Base-by-base conservation (phyloP, 2,888 invertebrate species). In the Cordilura impudica region DNA sequence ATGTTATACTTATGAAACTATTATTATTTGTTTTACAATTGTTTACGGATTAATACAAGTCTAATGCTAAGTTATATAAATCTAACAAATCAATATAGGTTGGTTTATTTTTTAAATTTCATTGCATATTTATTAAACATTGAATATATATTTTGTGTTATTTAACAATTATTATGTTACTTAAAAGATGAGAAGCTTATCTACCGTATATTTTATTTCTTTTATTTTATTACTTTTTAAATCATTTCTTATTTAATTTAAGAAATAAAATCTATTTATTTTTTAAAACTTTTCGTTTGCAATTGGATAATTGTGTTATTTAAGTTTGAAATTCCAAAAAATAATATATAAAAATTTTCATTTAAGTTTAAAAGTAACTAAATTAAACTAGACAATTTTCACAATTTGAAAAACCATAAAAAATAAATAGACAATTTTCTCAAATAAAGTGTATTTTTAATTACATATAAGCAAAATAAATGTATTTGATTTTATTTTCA, bases 21-120 rank as follows among this genome's bases (percentile, higher is more conserved):
- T 16, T 70, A 51, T 51, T 19, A 69, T 69, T 58, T 47, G 19
- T 65, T 49, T 66, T 49, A 54, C 61, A 63, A 31, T 58, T 58
- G 26, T 39, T 43, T 61, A 71, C 54, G 51, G 54, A 58, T 75
- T 51, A 71, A 71, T 79, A 75, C 67, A 79, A 79, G 75, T 75
- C 71, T 79, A 67, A 72, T 75, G 39, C 67, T 70, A 72, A 58
- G 10, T 8, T 71, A 60, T 51, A 61, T 72, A 56, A 35, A 51
- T 75, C 56, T 72, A 79, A 79, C 75, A 79, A 75, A 71, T 79
- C 70, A 79, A 75, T 79, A 74, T 79, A 73, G 66, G 69, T 66
- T 56, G 49, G 51, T 66, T 61, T 35, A 21, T 49, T 18, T 23
- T 56, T 54, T 67, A 63, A 51, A 43, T 70, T 61, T 26, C 61